Evolutionary conservation across 2,113 vertebrate species (phyloP).

Genomic region (Datnioides undecimradiatus): DNA sequence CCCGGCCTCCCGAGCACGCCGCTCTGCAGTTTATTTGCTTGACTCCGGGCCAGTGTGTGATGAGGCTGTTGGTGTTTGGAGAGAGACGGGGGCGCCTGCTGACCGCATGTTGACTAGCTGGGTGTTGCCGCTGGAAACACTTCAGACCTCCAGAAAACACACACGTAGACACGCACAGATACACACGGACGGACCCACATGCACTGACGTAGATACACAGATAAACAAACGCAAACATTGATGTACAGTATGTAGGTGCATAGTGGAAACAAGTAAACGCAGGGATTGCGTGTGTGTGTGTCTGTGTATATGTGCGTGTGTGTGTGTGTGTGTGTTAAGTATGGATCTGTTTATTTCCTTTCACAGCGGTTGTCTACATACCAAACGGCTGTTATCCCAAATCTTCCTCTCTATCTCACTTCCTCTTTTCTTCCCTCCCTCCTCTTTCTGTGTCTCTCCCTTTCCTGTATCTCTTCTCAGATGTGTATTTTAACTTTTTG

Average conservation of each 20-base stretch:
- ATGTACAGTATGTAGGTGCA: constrained; percentile 14
- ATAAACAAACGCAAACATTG: constrained; percentile 37
- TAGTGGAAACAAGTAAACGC: background rate
- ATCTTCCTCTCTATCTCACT: constrained; percentile 66
- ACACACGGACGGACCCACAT: constrained; percentile 9
- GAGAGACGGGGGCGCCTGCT: constrained; percentile 31
- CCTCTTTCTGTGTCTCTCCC: constrained; percentile 22
- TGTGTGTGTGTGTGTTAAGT: constrained; percentile 19
- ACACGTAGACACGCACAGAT: constrained; percentile 33
- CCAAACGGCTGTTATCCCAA: constrained; percentile 67
- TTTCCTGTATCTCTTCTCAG: constrained; percentile 43
- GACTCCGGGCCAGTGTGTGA: constrained; percentile 63
- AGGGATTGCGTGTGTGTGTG: constrained; percentile 19
- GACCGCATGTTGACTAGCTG: constrained; percentile 77
- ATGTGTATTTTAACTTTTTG: constrained; percentile 59
- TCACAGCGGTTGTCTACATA: constrained; percentile 74
- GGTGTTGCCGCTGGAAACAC: constrained; percentile 78
- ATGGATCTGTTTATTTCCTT: constrained; percentile 71
- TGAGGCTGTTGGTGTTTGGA: constrained; percentile 71
- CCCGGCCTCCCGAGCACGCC: constrained; percentile 26
- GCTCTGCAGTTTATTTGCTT: constrained; percentile 73
- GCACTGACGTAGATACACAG: constrained; percentile 21
- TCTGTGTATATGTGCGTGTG: constrained; percentile 21
- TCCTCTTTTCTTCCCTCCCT: constrained; percentile 55
- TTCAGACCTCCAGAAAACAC: constrained; percentile 65